Evolutionary conservation across 2,113 vertebrate genomes (phyloP).

Genomic region (Elanus axillaris): DNA sequence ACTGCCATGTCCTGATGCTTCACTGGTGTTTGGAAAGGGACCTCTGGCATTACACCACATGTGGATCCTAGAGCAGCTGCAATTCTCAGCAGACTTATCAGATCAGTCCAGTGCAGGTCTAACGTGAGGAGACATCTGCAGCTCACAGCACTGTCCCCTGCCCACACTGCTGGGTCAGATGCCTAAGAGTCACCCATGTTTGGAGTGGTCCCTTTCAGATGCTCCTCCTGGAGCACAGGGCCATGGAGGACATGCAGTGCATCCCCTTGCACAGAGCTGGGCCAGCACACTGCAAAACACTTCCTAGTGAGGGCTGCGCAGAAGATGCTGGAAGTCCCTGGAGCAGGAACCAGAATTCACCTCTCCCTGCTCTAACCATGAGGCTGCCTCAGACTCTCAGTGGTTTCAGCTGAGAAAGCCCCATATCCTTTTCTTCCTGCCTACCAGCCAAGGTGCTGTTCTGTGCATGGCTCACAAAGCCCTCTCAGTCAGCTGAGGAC

Average conservation of each 20-base stretch:
- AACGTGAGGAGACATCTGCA: accelerated
- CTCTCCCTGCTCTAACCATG: neutral
- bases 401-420: neutral
- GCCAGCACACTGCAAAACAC: neutral
- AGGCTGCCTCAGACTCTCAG: neutral
- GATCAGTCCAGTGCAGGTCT: neutral
- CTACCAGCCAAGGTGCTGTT: neutral
- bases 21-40: neutral
- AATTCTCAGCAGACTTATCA: neutral
- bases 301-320: neutral
- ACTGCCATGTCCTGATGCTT: neutral
- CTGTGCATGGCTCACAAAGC: neutral
- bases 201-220: neutral
- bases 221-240: neutral
- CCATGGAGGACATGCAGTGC: neutral
- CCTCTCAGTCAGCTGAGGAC: neutral
- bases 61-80: neutral
- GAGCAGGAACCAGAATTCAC: neutral
- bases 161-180: neutral
- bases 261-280: neutral
- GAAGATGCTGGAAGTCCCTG: neutral
- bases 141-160: neutral
- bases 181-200: accelerated
- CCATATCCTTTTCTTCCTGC: neutral
- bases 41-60: neutral